These are phyloP conservation scores for Caenorhabditis angaria DNA, from an alignment of 2,888 invertebrate species.

Conservation along the genomic window DNA sequence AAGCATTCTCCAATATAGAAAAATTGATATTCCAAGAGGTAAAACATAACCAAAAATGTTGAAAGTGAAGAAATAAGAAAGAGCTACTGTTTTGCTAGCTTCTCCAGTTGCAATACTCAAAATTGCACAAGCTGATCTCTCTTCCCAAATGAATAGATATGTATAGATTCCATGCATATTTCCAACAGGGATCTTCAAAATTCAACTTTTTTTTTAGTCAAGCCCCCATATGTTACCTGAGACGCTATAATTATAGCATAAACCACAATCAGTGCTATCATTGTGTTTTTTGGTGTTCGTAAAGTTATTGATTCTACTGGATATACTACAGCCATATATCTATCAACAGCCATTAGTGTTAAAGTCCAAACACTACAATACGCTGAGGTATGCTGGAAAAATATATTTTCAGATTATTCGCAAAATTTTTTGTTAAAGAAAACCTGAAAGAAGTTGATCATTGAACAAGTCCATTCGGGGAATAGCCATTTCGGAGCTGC, in stretches of 20 bases:
- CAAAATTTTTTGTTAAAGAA: not conserved
- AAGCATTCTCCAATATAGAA: conserved; percentile 89
- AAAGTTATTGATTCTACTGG: conserved; percentile 78
- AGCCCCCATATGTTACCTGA: conserved; percentile 42
- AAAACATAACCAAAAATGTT: conserved; percentile 88
- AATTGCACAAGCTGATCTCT: conserved; percentile 66
- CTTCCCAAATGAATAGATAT: conserved; percentile 66
- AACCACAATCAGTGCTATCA: conserved; percentile 54
- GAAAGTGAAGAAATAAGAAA: conserved; percentile 80
- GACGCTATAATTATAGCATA: conserved; percentile 64
- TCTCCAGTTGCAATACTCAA: conserved; percentile 61
- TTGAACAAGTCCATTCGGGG: conserved; percentile 87
- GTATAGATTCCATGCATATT: conserved; percentile 58
- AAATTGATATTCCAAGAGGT: conserved; percentile 85
- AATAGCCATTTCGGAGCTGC: conserved; percentile 89
- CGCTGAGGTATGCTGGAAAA: conserved; percentile 82
- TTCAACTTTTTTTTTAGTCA: not conserved
- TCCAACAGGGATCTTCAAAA: conserved; percentile 52
- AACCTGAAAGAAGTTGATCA: conserved; percentile 83
- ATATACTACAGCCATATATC: conserved; percentile 90
- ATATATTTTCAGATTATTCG: not conserved
- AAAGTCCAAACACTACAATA: conserved; percentile 92
- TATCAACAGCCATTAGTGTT: conserved; percentile 89
- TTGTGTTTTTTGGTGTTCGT: conserved; percentile 64
- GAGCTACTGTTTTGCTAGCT: conserved; percentile 58